Conservation (phyloP, 2,888 invertebrate species). For the Campoplex capitator region DNA sequence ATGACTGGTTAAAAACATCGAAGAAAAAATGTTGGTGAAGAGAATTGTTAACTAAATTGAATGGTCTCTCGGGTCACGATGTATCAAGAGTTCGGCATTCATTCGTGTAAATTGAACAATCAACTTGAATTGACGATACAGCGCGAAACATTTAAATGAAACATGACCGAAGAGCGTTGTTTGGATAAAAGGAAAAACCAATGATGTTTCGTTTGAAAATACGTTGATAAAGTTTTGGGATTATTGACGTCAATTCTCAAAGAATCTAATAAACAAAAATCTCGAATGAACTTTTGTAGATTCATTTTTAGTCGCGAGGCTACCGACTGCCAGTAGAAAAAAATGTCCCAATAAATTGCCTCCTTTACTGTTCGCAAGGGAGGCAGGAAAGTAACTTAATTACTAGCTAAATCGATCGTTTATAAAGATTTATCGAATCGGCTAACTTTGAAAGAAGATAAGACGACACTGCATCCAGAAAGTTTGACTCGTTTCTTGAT, state of each 20-base stretch:
- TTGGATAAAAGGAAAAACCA: too few relatives aligned
- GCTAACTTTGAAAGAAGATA: slow-evolving; percentile 1
- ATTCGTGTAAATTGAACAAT: slow-evolving; percentile 11
- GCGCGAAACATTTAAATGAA: neutral
- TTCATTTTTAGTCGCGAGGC: neutral
- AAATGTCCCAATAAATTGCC: neutral
- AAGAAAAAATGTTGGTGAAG: neutral
- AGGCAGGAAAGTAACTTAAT: neutral
- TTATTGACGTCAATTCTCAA: too few relatives aligned
- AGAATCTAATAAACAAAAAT: neutral
- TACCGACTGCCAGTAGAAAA: neutral
- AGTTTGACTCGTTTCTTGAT: neutral
- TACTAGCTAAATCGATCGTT: neutral
- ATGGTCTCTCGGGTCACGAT: neutral
- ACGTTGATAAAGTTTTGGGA: too few relatives aligned
- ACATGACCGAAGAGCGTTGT: neutral
- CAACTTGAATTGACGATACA: neutral
- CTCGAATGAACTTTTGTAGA: neutral
- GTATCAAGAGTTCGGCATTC: neutral
- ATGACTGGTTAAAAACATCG: neutral
- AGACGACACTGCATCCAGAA: neutral
- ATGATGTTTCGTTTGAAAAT: too few relatives aligned
- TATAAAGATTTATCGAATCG: neutral
- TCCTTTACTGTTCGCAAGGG: neutral
- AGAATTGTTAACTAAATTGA: neutral